Percentiles rank a stretch among this genome's conserved stretches.
phyloP scores from a whole-genome alignment of 35 echinoderm and acorn worm species.

The Antedon bifida region DNA sequence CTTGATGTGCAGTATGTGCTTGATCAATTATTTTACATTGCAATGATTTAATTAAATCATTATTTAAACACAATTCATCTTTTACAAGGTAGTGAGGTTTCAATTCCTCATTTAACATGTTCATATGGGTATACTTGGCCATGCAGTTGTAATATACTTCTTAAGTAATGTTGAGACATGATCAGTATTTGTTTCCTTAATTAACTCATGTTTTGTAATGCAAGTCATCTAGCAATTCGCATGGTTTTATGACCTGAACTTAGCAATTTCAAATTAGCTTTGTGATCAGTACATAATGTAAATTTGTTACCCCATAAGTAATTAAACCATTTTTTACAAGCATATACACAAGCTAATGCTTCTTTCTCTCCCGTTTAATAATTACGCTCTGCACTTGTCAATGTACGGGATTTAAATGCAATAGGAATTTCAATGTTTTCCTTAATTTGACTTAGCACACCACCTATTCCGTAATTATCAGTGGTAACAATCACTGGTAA shows the following conservation, averaged over 20 bases:
- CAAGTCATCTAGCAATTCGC: slow-evolving; percentile 38
- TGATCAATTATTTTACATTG: slow-evolving; percentile 1
- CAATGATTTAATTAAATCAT: not conserved
- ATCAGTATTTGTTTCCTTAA: not conserved
- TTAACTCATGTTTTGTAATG: not conserved
- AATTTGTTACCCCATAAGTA: slow-evolving; percentile 54
- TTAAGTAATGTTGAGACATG: not conserved
- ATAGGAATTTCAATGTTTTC: slow-evolving; percentile 25
- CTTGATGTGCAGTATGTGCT: slow-evolving; percentile 38
- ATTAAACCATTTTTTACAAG: slow-evolving; percentile 47
- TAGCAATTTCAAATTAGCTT: slow-evolving; percentile 27
- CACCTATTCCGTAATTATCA: slow-evolving; percentile 23
- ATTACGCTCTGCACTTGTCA: not conserved
- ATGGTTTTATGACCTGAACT: slow-evolving; percentile 36
- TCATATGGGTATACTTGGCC: not conserved
- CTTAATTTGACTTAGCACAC: slow-evolving; percentile 20
- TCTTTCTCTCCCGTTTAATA: not conserved
- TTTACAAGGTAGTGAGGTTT: too few relatives aligned
- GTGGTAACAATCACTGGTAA: slow-evolving; percentile 20
- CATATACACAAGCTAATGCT: slow-evolving; percentile 34
- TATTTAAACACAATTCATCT: not conserved
- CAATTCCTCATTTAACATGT: not conserved
- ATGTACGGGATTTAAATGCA: not conserved
- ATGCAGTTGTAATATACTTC: not conserved
- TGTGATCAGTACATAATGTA: slow-evolving; percentile 55